Evolutionary conservation across 1,140 invertebrate species (phyloP).

Genomic region (Coenobita brevimanus): DNA sequence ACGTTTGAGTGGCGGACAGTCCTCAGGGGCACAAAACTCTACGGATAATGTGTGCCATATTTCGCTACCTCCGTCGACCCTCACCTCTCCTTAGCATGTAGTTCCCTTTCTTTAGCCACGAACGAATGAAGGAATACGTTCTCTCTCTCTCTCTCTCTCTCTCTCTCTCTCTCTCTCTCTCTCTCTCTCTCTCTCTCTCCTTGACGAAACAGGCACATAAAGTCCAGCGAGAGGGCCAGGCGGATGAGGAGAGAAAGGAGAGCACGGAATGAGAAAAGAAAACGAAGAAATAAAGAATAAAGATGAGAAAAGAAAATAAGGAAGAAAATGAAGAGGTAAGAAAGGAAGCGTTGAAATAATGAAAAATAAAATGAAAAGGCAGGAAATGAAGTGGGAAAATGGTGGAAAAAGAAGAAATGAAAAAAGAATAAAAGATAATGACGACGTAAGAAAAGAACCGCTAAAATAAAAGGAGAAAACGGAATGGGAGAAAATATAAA

Average conservation of each 20-base stretch:
- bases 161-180: conserved; percentile 10
- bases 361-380: background rate
- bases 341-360: background rate
- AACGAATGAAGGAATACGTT: no score
- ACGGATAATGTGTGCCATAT: conserved; percentile 19
- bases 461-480: no score
- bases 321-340: background rate
- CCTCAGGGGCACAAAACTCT: conserved; percentile 12
- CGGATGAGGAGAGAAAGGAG: background rate
- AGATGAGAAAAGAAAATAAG: background rate
- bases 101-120: background rate
- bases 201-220: background rate
- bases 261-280: background rate
- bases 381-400: background rate
- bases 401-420: background rate
- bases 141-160: background rate
- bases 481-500: no score
- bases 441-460: no score
- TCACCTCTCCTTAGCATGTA: background rate
- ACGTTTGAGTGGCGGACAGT: conserved; percentile 41
- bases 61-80: background rate
- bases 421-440: no score
- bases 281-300: background rate
- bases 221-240: background rate
- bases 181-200: background rate